A percentile compares a stretch with the other conserved stretches of the same genome.
These are phyloP conservation scores for Phalacrocorax carbo DNA, from an alignment of 2,113 vertebrate species.

Conservation along the genomic window DNA sequence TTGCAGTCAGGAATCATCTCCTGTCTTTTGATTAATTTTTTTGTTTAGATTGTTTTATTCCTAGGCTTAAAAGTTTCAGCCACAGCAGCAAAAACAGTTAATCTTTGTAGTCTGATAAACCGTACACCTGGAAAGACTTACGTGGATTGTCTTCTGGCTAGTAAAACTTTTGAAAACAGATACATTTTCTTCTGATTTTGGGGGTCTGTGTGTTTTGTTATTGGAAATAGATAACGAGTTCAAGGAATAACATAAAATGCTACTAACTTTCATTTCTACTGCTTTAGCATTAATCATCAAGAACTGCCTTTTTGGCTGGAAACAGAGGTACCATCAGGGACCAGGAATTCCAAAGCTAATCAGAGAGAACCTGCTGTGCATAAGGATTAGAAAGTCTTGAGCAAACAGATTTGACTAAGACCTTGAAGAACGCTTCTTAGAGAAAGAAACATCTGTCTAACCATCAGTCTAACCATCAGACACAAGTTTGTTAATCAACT, in stretches of 20 bases:
- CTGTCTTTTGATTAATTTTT: background rate
- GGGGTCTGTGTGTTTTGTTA: background rate
- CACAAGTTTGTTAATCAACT: background rate
- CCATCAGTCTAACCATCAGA: background rate
- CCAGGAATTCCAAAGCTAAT: background rate
- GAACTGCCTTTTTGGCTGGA: background rate
- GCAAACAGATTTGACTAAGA: background rate
- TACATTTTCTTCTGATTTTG: background rate
- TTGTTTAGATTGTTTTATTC: background rate
- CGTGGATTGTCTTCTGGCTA: background rate
- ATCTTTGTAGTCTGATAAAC: background rate
- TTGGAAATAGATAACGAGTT: background rate
- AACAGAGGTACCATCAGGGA: background rate
- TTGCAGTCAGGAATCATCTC: fast-evolving
- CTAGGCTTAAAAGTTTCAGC: background rate
- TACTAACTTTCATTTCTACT: background rate
- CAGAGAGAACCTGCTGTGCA: background rate
- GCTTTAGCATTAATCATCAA: background rate
- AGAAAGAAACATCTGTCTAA: background rate
- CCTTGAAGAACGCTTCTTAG: background rate
- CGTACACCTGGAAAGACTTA: background rate
- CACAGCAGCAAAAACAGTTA: background rate
- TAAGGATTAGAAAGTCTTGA: background rate
- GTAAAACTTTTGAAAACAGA: background rate
- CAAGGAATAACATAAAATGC: background rate